Percentiles rank a stretch among this genome's conserved stretches.
phyloP scores from a whole-genome alignment of 1,140 invertebrate genomes.

The Globodera rostochiensis region DNA sequence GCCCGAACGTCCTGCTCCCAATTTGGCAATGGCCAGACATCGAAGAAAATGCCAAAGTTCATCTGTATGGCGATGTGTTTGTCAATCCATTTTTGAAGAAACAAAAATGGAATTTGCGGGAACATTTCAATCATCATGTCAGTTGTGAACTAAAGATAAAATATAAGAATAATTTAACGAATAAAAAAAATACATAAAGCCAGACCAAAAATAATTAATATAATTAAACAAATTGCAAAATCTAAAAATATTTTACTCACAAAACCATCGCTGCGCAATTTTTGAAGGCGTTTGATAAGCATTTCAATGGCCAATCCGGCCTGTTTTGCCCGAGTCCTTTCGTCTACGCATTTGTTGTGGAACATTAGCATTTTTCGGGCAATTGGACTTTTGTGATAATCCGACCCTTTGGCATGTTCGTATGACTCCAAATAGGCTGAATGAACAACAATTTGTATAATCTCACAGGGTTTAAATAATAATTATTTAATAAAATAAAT shows the following conservation, averaged over 20 bases:
- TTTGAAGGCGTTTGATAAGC: constrained; percentile 1
- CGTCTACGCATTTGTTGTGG: constrained; percentile 1
- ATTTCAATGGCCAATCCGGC: background rate
- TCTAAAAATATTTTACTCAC: constrained; percentile 1
- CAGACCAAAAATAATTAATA: no score
- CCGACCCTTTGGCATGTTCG: background rate
- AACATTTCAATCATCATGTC: background rate
- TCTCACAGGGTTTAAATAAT: no score
- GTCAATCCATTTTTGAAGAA: constrained; percentile 11
- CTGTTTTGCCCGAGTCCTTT: constrained; percentile 1
- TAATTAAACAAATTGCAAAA: background rate
- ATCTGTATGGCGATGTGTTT: constrained; percentile 2
- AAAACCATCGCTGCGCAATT: background rate
- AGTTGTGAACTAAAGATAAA: background rate
- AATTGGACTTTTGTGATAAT: constrained; percentile 5
- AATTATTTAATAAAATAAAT: no score
- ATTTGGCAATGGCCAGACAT: constrained; percentile 1
- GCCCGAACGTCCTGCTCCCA: background rate
- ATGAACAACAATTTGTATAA: background rate
- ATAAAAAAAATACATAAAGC: no score
- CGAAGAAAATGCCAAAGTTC: constrained; percentile 5
- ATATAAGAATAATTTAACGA: background rate
- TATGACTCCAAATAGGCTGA: background rate
- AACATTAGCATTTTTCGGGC: constrained; percentile 1
- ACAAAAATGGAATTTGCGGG: constrained; percentile 5